phyloP scores from a whole-genome alignment of 1,140 invertebrate genomes.

The Drosophila ficusphila region DNA sequence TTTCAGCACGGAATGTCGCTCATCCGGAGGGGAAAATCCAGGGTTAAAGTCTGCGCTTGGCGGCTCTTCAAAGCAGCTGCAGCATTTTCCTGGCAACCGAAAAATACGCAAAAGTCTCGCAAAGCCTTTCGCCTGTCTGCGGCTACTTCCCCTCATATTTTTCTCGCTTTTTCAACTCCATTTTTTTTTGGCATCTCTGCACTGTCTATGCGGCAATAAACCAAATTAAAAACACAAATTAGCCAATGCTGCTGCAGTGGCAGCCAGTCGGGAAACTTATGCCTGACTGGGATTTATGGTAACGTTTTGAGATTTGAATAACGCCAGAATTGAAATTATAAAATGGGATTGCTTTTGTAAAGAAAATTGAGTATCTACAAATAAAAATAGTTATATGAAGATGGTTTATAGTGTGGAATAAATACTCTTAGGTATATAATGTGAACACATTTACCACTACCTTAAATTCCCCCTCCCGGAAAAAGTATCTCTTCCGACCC shows the following conservation, averaged over 20 bases:
- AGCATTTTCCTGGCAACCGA: slow-evolving; percentile 42
- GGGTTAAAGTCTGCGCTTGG: slow-evolving; percentile 4
- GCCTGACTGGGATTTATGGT: neutral
- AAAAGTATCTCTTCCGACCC: neutral
- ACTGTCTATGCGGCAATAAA: slow-evolving; percentile 74
- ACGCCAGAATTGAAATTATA: too few relatives aligned
- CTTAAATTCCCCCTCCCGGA: neutral
- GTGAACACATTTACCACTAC: neutral
- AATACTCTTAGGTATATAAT: too few relatives aligned
- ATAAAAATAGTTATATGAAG: too few relatives aligned
- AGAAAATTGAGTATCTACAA: too few relatives aligned
- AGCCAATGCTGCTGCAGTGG: slow-evolving; percentile 70
- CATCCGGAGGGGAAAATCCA: slow-evolving; percentile 13
- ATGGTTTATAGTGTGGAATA: too few relatives aligned
- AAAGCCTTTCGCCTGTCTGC: slow-evolving; percentile 56
- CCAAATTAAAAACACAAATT: slow-evolving; percentile 75
- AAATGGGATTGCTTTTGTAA: too few relatives aligned
- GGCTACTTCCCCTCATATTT: slow-evolving; percentile 39
- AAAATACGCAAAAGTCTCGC: slow-evolving; percentile 22
- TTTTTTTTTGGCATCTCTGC: slow-evolving; percentile 61
- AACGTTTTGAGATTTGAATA: neutral
- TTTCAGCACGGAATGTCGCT: slow-evolving; percentile 59
- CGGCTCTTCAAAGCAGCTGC: slow-evolving; percentile 66
- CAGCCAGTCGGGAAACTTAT: slow-evolving; percentile 23
- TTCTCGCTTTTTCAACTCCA: slow-evolving; percentile 1